These are phyloP conservation scores for Pyrgus malvae DNA, from an alignment of 2,888 invertebrate genomes.

Conservation along the genomic window DNA sequence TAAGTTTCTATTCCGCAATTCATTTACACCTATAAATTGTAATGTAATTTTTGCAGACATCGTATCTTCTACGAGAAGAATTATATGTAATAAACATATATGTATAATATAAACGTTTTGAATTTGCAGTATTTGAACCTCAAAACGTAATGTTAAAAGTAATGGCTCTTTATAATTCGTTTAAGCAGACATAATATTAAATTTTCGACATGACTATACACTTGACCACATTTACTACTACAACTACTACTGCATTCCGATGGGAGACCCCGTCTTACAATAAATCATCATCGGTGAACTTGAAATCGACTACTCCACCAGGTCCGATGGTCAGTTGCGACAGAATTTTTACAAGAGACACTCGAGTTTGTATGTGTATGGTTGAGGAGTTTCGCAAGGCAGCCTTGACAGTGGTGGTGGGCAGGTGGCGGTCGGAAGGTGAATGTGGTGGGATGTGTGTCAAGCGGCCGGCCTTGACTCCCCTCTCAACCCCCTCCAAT, in stretches of 20 bases:
- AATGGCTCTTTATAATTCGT: neutral
- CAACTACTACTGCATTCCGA: neutral
- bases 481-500: slow-evolving; percentile 59
- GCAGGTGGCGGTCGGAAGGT: slow-evolving; percentile 72
- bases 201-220: neutral
- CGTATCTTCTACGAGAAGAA: too few relatives aligned
- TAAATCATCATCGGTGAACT: slow-evolving; percentile 32
- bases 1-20: slow-evolving; percentile 76
- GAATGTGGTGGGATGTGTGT: slow-evolving; percentile 76
- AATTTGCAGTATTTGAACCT: neutral
- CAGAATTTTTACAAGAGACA: slow-evolving; percentile 55
- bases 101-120: neutral
- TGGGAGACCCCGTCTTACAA: neutral
- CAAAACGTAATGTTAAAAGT: neutral
- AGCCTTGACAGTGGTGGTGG: slow-evolving; percentile 76
- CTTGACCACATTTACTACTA: neutral
- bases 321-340: slow-evolving; percentile 33
- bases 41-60: slow-evolving; percentile 50
- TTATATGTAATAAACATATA: neutral
- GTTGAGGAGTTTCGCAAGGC: slow-evolving; percentile 62
- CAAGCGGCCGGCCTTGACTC: slow-evolving; percentile 74
- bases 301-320: slow-evolving; percentile 27
- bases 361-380: slow-evolving; percentile 42
- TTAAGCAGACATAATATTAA: neutral
- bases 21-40: slow-evolving; percentile 63